Conservation (phyloP, 2,797 vertebrate species). For the Cirrhinus molitorella region DNA sequence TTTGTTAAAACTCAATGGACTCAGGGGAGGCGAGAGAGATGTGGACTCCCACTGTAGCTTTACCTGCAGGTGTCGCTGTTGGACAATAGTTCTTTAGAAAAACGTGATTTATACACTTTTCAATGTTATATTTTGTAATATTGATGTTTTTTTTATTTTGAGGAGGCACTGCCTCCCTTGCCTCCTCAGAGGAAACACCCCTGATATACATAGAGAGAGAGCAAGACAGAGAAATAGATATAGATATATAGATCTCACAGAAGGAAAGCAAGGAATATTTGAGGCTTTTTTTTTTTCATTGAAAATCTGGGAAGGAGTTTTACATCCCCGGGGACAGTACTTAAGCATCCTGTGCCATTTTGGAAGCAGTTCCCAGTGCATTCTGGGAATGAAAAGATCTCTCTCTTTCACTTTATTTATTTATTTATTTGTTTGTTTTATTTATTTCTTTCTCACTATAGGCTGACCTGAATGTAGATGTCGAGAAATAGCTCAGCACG, state of each 20-base stretch:
- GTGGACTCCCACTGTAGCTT: too few species aligned
- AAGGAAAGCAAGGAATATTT: neutral
- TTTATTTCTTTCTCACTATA: slow-evolving; percentile 65
- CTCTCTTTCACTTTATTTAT: slow-evolving; percentile 40
- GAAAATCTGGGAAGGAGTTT: slow-evolving; percentile 69
- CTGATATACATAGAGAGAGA: too few species aligned
- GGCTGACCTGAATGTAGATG: slow-evolving; percentile 82
- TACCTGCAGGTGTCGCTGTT: too few species aligned
- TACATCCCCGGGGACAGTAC: slow-evolving; percentile 73
- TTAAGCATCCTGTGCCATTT: slow-evolving; percentile 76
- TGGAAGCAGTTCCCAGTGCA: slow-evolving; percentile 75
- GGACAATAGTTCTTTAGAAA: too few species aligned
- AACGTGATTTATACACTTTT: too few species aligned
- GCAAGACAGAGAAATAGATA: neutral
- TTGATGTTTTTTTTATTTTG: too few species aligned
- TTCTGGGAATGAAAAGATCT: slow-evolving; percentile 77
- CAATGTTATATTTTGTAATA: too few species aligned
- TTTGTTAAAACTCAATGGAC: too few species aligned
- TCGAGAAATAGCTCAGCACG: slow-evolving; percentile 66
- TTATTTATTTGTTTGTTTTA: slow-evolving; percentile 51
- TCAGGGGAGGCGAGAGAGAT: too few species aligned
- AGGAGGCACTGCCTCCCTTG: too few species aligned
- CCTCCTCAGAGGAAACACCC: too few species aligned
- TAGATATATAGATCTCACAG: neutral
- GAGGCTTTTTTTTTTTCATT: slow-evolving; percentile 45